Evolutionary conservation across 1,140 invertebrate species (phyloP), one percentile per base, ranked within the genome.

Genomic region (Hycleus phaleratus): DNA sequence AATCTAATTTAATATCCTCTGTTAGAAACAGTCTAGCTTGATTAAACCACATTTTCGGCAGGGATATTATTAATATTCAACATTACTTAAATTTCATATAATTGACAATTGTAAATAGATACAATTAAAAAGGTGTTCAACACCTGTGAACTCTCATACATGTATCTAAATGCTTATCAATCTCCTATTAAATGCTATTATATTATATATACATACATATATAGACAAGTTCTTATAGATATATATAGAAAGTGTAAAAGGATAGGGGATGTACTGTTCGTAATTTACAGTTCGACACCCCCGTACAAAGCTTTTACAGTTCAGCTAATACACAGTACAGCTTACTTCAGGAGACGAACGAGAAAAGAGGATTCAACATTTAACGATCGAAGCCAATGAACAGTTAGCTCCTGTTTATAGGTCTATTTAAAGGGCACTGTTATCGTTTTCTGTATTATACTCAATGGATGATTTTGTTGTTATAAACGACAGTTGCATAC

Each of bases 211-310:
- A 32, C 7, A 32, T 7, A 32, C 1, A 32, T 32, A 32, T 7
- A 4, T 32, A 32, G 4, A 32, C 32, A 32, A 32, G 32, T 53
- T 53, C 43, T 45, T 42, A 46, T 26, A 46, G 51, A 7, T 32
- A 7, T 7, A 32, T 32, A 32, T 32, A 32, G 32, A 32, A 32
- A 53, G 51, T 53, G 51, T 26, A 11, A 53, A 53, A 53, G 51
- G 51, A 42, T 42, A 53, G 51, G 51, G 51, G 51, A 45, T 53
- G 51, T 53, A 42, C 25, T 53, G 51, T 53, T 53, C 51, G 51
- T 45, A 53, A 38, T 53, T 53, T 53, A 53, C 51, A 53, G 51
- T 53, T 53, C 51, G 42, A 53, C 51, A 53, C 51, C 38, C 26
- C 25, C 51, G 25, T 38, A 53, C 51, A 53, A 53, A 53, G 51